phyloP scores from a whole-genome alignment of 1,140 invertebrate species.

The Caenorhabditis inopinata region DNA sequence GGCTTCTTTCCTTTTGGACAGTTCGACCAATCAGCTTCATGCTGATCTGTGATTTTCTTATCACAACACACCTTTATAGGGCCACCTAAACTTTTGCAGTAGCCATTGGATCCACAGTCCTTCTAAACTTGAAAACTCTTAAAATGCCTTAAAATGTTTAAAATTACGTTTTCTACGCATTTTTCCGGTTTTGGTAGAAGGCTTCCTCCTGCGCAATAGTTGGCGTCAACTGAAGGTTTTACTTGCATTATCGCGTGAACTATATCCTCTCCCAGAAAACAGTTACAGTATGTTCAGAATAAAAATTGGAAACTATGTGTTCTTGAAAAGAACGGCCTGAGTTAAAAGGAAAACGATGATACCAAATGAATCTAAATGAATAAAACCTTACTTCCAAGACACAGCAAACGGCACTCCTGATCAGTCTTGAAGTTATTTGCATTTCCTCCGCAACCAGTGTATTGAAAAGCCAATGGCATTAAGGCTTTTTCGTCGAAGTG shows the following conservation, averaged over 20 bases:
- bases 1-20: constrained; percentile 21
- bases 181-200: no score
- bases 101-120: background rate
- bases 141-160: background rate
- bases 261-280: no score
- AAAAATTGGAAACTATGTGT: no score
- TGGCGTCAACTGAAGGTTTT: no score
- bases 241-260: no score
- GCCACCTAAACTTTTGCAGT: background rate
- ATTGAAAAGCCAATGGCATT: background rate
- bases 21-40: background rate
- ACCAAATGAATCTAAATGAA: background rate
- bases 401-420: background rate
- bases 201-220: background rate
- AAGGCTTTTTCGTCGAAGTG: background rate
- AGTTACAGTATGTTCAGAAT: no score
- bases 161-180: background rate
- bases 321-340: no score
- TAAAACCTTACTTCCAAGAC: background rate
- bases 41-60: background rate
- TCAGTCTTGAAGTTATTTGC: constrained; percentile 14
- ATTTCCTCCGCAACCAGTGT: constrained; percentile 3
- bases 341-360: background rate
- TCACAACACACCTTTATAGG: background rate
- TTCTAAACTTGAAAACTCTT: background rate